phyloP scores from a whole-genome alignment of 2,888 invertebrate species.

The Polyommatus iphigenia region DNA sequence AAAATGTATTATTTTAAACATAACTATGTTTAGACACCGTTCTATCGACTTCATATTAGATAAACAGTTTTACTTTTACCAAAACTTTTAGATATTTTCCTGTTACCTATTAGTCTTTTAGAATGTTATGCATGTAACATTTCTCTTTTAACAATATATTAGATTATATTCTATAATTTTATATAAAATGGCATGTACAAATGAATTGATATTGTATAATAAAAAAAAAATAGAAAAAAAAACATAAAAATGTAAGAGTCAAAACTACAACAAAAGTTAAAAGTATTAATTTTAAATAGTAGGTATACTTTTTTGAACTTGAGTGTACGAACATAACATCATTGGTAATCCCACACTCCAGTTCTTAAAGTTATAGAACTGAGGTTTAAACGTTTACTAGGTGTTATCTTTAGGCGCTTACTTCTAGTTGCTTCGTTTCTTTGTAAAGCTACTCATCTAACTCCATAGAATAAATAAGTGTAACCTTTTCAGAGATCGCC shows the following conservation, averaged over 20 bases:
- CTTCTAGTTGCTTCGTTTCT: conserved; percentile 19
- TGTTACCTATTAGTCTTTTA: not conserved
- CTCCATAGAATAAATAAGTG: conserved; percentile 38
- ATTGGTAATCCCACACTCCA: not conserved
- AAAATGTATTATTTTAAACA: not conserved
- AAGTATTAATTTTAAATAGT: not conserved
- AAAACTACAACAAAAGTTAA: not conserved
- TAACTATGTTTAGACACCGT: not conserved
- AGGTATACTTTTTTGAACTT: not conserved
- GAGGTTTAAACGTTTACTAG: conserved; percentile 2
- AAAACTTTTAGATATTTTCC: not conserved
- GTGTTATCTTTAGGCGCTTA: conserved; percentile 21
- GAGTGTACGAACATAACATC: not conserved
- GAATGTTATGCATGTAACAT: conserved; percentile 5
- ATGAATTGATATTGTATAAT: not conserved
- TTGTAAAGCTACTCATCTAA: not conserved
- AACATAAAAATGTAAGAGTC: not conserved
- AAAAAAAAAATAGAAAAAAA: not conserved
- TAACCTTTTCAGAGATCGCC: conserved; percentile 71
- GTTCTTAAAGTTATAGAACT: conserved; percentile 3
- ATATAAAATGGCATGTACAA: conserved; percentile 17
- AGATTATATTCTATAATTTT: not conserved
- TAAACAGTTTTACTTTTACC: not conserved
- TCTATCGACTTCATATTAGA: not conserved
- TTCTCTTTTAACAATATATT: not conserved